Evolutionary conservation across 2,797 vertebrate genomes (phyloP).

Genomic region (Potorous gilbertii): DNA sequence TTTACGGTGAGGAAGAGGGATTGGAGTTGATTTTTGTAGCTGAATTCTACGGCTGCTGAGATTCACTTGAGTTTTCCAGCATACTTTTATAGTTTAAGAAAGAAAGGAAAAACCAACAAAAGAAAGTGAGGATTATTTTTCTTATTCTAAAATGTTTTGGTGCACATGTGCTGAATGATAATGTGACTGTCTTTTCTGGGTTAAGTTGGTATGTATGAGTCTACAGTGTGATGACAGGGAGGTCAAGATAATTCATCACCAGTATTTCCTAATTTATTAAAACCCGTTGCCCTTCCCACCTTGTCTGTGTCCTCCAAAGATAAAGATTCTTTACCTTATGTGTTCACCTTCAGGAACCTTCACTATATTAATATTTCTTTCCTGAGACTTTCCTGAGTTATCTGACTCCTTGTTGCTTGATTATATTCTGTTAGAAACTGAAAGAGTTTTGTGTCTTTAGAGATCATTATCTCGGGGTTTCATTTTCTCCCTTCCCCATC

Average conservation of each 20-base stretch:
- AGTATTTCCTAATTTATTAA: not conserved
- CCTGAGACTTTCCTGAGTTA: not conserved
- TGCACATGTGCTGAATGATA: not conserved
- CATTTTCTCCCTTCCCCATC: not conserved
- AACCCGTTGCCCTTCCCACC: not conserved
- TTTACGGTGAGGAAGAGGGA: not conserved
- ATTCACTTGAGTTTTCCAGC: not conserved
- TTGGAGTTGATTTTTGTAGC: not conserved
- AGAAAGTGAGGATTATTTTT: not conserved
- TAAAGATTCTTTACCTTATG: not conserved
- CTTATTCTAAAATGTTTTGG: conserved; percentile 12
- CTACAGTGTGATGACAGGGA: not conserved
- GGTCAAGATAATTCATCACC: not conserved
- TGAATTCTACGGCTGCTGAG: not conserved
- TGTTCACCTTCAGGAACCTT: conserved; percentile 1
- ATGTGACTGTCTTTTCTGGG: not conserved
- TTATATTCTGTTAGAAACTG: conserved; percentile 16
- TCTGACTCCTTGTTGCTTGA: conserved; percentile 11
- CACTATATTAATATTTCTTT: conserved; percentile 13
- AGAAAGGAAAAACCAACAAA: not conserved
- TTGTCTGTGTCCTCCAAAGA: conserved; percentile 11
- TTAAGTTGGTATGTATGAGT: not conserved
- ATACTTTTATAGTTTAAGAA: not conserved
- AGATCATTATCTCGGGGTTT: not conserved
- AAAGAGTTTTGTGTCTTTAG: not conserved